Percentiles rank a stretch among this genome's conserved stretches.
phyloP scores from a whole-genome alignment of 2,888 invertebrate genomes.

The Aphidoletes aphidimyza region DNA sequence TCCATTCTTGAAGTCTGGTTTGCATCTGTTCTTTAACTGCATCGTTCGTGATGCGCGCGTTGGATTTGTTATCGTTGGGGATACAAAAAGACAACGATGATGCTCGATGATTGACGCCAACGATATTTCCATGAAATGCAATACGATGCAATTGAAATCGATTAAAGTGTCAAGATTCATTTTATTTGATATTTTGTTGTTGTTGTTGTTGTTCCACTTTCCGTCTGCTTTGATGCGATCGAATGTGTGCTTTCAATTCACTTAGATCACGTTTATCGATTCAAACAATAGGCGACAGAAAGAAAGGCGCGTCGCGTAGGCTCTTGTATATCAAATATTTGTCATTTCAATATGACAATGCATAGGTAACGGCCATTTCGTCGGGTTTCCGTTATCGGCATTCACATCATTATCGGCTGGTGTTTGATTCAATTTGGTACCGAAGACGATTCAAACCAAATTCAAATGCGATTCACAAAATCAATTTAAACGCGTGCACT shows the following conservation, averaged over 20 bases:
- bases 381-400: conserved; percentile 33
- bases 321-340: not conserved
- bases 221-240: not conserved
- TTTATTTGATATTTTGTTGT: no score
- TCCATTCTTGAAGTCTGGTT: not conserved
- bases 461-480: not conserved
- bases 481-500: conserved; percentile 6
- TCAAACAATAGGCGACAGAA: not conserved
- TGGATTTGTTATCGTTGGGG: not conserved
- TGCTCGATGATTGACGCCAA: conserved; percentile 32
- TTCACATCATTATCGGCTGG: not conserved
- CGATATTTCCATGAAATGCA: conserved; percentile 25
- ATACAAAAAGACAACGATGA: no score
- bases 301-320: not conserved
- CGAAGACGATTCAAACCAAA: conserved; percentile 1
- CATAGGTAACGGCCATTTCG: not conserved
- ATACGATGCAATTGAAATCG: conserved; percentile 32
- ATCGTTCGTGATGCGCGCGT: not conserved
- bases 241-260: not conserved
- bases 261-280: not conserved
- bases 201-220: not conserved
- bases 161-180: conserved; percentile 33
- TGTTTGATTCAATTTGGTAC: not conserved
- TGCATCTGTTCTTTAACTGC: not conserved
- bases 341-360: not conserved